A percentile compares a stretch with the other conserved stretches of the same genome.
Evolutionary conservation across 2,888 invertebrate species (phyloP).

Genomic region (Lobophora halterata): DNA sequence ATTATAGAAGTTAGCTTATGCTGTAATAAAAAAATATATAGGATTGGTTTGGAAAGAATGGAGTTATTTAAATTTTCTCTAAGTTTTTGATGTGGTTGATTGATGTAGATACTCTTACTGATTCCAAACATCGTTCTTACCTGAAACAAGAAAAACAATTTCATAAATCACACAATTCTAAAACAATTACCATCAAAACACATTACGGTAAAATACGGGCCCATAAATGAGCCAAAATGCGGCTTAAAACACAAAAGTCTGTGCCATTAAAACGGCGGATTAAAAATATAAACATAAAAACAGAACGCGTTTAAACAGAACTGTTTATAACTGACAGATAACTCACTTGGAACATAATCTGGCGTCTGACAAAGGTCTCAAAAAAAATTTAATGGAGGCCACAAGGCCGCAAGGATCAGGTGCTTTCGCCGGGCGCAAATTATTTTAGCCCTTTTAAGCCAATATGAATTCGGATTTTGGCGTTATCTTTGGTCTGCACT

Average conservation of each 20-base stretch:
- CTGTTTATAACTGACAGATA: slow-evolving; percentile 33
- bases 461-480: slow-evolving; percentile 42
- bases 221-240: not conserved
- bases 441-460: slow-evolving; percentile 47
- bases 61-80: too few species aligned
- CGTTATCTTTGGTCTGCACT: slow-evolving; percentile 45
- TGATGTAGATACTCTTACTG: not conserved
- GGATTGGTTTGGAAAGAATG: too few species aligned
- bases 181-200: slow-evolving; percentile 1
- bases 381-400: slow-evolving; percentile 40
- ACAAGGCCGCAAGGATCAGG: slow-evolving; percentile 30
- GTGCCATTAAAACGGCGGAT: not conserved
- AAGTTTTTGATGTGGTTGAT: not conserved
- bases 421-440: slow-evolving; percentile 33
- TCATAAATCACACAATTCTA: slow-evolving; percentile 2
- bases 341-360: slow-evolving; percentile 39
- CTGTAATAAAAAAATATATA: too few species aligned
- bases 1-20: too few species aligned
- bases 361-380: slow-evolving; percentile 36
- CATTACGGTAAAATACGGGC: not conserved
- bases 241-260: not conserved
- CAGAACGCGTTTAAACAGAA: not conserved
- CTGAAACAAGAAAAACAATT: slow-evolving; percentile 42
- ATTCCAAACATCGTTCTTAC: slow-evolving; percentile 37
- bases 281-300: slow-evolving; percentile 3